Conservation (phyloP, 2,888 invertebrate genomes). For the Drosophila paramelanica region DNA sequence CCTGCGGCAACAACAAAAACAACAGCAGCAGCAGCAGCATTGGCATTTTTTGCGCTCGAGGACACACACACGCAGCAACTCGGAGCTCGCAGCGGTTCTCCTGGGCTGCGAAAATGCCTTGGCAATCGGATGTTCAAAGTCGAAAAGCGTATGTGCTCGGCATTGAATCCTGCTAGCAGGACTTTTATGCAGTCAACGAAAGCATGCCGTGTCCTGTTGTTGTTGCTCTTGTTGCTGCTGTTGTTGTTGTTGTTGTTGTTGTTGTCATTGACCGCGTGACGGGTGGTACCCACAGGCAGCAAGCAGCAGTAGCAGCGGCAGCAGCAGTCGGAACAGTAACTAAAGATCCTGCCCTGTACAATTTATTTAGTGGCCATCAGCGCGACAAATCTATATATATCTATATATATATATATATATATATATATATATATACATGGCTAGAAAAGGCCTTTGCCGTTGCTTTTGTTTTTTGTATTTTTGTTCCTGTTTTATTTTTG, state of each 20-base stretch:
- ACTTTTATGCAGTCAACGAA: slow-evolving; percentile 18
- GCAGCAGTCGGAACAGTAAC: slow-evolving; percentile 16
- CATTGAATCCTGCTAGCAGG: slow-evolving; percentile 62
- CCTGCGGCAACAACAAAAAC: slow-evolving; percentile 9
- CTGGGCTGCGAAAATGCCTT: slow-evolving; percentile 54
- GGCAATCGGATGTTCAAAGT: slow-evolving; percentile 81
- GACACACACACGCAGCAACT: slow-evolving; percentile 63
- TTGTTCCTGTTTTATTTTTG: slow-evolving; percentile 48
- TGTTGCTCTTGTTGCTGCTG: slow-evolving; percentile 8
- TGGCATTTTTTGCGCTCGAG: slow-evolving; percentile 78
- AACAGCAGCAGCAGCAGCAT: slow-evolving; percentile 42
- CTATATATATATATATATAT: no score
- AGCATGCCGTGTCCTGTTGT: slow-evolving; percentile 4
- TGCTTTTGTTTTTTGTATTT: slow-evolving; percentile 11
- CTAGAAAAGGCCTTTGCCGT: background rate
- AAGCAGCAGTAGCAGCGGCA: background rate
- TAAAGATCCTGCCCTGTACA: slow-evolving; percentile 46
- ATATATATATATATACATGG: no score
- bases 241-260: slow-evolving; percentile 18
- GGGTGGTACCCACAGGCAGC: slow-evolving; percentile 20
- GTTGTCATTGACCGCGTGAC: slow-evolving; percentile 44
- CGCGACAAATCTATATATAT: slow-evolving; percentile 27
- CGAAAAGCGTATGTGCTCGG: slow-evolving; percentile 77
- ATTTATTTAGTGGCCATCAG: slow-evolving; percentile 77
- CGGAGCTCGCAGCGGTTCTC: background rate